Base-by-base conservation (phyloP, 2,888 invertebrate genomes). In the Rugalucina vietnamica region DNA sequence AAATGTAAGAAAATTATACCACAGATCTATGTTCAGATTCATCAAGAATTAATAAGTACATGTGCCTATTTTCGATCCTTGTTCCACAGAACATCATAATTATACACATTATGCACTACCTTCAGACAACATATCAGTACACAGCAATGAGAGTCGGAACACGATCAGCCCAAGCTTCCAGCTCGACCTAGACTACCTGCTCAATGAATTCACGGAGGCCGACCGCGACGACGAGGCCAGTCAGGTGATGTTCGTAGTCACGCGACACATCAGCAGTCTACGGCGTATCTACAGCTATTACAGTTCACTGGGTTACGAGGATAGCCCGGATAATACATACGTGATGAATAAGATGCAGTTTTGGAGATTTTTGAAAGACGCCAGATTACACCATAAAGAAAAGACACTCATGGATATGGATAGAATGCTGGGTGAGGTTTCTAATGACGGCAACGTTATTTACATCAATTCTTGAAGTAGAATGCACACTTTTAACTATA, bases 331-430 rank as follows among this genome's bases (percentile, higher is more conserved):
- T 88, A 95, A 95, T 88, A 95, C 94, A 1, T 95, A 91, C 85
- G 91, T 94, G 5, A 93, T 95, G 93, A 94, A 90, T 79, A 92
- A 93, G 78, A 93, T 95, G 92, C 95, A 95, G 91, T 94, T 94
- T 88, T 95, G 95, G 95, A 86, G 95, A 36, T 93, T 95, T 81
- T 82, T 95, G 81, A 94, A 94, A 86, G 95, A 95, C 88, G 94
- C 94, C 79, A 82, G 88, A 54, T 87, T 95, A 29, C 94, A 95
- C 87, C 92, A 94, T 78, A 84, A 90, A 24, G 92, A 91, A 54
- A 86, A 89, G 8, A 93, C 93, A 18, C 91, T 95, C 10, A 93
- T 92, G 82, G 93, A 94, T 57, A 94, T 95, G 93, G 94, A 95
- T 87, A 88, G 95, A 80, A 83, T 93, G 60, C 86, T 94, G 8